A percentile compares a stretch with the other conserved stretches of the same genome.
These are phyloP conservation scores for Panulirus ornatus DNA, from an alignment of 1,140 invertebrate species.

Conservation along the genomic window DNA sequence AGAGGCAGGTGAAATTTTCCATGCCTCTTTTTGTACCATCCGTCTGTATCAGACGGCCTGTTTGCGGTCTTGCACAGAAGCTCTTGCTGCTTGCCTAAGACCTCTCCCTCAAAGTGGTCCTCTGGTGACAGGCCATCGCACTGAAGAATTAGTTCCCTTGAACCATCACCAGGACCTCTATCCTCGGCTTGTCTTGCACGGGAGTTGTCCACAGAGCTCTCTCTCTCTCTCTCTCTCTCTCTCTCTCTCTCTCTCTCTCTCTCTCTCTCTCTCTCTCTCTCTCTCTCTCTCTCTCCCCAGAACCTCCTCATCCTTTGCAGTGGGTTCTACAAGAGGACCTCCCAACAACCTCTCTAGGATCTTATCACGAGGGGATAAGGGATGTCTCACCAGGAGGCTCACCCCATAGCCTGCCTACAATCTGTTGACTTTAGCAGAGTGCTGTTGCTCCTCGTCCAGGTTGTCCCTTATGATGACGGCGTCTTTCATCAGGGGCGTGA, in stretches of 20 bases:
- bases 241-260: conserved; percentile 26
- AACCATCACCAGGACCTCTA: not conserved
- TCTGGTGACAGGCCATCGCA: not conserved
- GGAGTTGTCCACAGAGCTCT: not conserved
- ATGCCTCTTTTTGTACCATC: conserved; percentile 2
- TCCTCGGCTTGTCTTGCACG: not conserved
- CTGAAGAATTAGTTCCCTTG: not conserved
- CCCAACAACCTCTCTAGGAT: too few species aligned
- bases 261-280: not conserved
- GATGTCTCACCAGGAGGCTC: not conserved
- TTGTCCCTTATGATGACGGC: conserved; percentile 39
- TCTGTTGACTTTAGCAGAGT: not conserved
- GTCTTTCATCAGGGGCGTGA: conserved; percentile 52
- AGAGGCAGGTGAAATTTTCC: too few species aligned
- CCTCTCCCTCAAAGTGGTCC: too few species aligned
- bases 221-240: conserved; percentile 14
- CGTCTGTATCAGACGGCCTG: too few species aligned
- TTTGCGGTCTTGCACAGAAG: too few species aligned
- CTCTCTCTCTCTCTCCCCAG: not conserved
- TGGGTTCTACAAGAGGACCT: too few species aligned
- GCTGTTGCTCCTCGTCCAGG: not conserved
- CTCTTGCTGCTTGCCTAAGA: too few species aligned
- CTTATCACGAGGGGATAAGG: too few species aligned
- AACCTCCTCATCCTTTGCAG: too few species aligned
- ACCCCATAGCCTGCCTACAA: too few species aligned